Evolutionary conservation across 2,888 invertebrate species (phyloP).

Genomic region (Phaedon cochleariae): DNA sequence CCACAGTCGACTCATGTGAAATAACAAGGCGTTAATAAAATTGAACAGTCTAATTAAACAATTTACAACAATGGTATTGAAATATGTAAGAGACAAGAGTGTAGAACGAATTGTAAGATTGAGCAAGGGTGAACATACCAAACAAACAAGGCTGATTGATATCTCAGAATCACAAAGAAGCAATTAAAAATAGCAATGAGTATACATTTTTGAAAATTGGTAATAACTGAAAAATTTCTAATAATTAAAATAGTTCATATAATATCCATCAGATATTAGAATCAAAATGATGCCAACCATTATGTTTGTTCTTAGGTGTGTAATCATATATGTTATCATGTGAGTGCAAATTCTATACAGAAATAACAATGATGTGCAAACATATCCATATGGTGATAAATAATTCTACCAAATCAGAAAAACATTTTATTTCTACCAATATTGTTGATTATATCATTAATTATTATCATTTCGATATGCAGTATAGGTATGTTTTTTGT

Average conservation of each 20-base stretch:
- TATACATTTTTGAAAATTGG: not conserved
- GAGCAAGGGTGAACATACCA: constrained; percentile 11
- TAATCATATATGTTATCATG: not conserved
- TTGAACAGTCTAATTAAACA: too few relatives aligned
- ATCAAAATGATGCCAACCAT: not conserved
- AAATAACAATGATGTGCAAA: not conserved
- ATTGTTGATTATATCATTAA: too few relatives aligned
- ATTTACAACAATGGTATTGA: constrained; percentile 3
- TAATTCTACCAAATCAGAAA: not conserved
- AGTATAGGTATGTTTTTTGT: too few relatives aligned
- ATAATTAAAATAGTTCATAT: not conserved
- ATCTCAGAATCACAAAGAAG: not conserved
- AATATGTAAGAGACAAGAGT: constrained; percentile 13
- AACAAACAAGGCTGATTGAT: constrained; percentile 9
- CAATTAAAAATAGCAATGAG: not conserved
- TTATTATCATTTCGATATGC: too few relatives aligned
- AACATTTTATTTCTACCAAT: too few relatives aligned
- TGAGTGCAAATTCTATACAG: not conserved
- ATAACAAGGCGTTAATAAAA: too few relatives aligned
- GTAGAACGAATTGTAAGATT: constrained; percentile 1
- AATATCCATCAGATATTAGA: not conserved
- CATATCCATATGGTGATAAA: not conserved
- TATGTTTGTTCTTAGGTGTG: not conserved
- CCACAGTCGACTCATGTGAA: too few relatives aligned
- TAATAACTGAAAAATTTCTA: not conserved